These are phyloP conservation scores for Sphenopsis melanotis DNA, from an alignment of 2,797 vertebrate genomes.

Conservation along the genomic window DNA sequence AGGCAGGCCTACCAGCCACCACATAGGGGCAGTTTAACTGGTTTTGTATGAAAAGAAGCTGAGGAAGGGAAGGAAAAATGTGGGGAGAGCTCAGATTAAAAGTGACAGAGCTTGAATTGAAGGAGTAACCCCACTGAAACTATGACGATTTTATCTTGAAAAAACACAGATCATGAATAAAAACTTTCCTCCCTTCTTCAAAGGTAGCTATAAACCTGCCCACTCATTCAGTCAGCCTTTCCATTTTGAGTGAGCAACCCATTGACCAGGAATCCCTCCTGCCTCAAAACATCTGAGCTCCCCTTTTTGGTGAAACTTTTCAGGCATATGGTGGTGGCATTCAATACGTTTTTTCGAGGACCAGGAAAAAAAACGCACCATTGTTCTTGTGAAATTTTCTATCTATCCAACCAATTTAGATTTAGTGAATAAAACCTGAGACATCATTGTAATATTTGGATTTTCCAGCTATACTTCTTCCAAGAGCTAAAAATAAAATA, in stretches of 20 bases:
- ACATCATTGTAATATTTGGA: background rate
- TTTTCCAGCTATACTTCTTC: background rate
- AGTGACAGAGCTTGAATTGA: background rate
- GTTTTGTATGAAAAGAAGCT: background rate
- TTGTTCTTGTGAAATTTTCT: background rate
- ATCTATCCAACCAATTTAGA: background rate
- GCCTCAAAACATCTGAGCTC: background rate
- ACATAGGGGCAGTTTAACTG: background rate
- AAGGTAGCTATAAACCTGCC: background rate
- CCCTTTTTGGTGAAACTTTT: background rate
- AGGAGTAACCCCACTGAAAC: background rate
- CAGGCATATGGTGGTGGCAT: background rate
- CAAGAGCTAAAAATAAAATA: background rate
- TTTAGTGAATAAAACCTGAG: background rate
- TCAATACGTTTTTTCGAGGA: background rate
- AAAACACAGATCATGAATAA: background rate
- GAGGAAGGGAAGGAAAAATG: background rate
- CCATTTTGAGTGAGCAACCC: background rate
- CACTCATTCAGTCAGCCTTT: background rate
- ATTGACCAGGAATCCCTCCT: background rate
- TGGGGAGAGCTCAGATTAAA: background rate
- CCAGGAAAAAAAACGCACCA: background rate
- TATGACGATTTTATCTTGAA: background rate
- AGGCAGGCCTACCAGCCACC: background rate
- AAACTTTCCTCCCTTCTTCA: background rate